phyloP scores from a whole-genome alignment of 1,140 invertebrate species.

The Chrysomallon squamiferum region DNA sequence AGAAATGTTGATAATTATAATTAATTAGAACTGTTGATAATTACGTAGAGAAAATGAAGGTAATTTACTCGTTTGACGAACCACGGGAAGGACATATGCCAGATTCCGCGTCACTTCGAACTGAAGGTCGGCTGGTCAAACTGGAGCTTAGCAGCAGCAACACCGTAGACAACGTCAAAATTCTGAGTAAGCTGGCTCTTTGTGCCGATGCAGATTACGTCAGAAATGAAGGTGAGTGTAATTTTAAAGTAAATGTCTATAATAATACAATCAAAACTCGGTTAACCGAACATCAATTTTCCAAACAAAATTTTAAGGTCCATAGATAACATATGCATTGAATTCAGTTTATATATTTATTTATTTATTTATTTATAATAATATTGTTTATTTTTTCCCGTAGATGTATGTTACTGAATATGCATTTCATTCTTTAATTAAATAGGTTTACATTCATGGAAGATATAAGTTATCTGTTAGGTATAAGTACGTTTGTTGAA shows the following conservation, averaged over 20 bases:
- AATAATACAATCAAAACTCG: background rate
- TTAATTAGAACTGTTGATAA: too few species aligned
- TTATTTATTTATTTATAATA: too few species aligned
- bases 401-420: too few species aligned
- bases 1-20: too few species aligned
- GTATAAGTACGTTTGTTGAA: too few species aligned
- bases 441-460: too few species aligned
- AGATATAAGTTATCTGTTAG: too few species aligned
- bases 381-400: too few species aligned
- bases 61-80: slow-evolving; percentile 40
- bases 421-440: too few species aligned
- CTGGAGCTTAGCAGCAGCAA: slow-evolving; percentile 12
- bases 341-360: too few species aligned
- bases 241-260: background rate
- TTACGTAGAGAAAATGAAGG: slow-evolving; percentile 24
- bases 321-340: too few species aligned
- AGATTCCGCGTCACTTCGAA: slow-evolving; percentile 16
- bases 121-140: slow-evolving; percentile 32
- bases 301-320: background rate
- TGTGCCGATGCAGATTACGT: slow-evolving; percentile 42
- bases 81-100: slow-evolving; percentile 16
- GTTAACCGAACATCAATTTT: background rate
- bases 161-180: slow-evolving; percentile 9
- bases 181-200: slow-evolving; percentile 27
- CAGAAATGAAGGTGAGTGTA: slow-evolving; percentile 27